Percentiles rank a stretch among this genome's conserved stretches.
Conservation (phyloP, 1,140 invertebrate species). For the Ladona fulva region DNA sequence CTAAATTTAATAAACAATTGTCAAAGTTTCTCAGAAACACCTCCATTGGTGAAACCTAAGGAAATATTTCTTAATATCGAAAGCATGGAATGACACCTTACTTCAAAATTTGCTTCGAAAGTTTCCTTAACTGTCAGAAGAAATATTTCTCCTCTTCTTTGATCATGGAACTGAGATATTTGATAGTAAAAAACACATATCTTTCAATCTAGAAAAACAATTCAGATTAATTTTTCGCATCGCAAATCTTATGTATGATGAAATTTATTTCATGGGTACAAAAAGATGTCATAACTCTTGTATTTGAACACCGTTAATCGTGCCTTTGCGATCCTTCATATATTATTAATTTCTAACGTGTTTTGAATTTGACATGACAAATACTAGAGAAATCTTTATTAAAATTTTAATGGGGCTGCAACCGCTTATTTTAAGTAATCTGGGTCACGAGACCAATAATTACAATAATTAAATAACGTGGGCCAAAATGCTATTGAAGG, state of each 20-base stretch:
- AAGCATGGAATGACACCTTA: no score
- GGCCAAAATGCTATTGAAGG: not conserved
- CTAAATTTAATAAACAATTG: no score
- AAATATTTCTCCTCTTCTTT: no score
- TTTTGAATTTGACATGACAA: not conserved
- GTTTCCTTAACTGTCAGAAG: no score
- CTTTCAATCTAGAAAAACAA: not conserved
- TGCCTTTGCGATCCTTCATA: not conserved
- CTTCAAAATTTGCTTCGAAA: no score
- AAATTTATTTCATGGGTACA: not conserved
- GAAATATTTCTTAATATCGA: no score
- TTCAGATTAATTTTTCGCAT: no score
- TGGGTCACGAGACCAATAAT: not conserved
- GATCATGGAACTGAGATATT: no score
- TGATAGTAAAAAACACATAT: not conserved
- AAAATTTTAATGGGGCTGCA: not conserved
- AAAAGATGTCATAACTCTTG: not conserved
- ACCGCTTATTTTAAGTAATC: not conserved
- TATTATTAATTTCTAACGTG: not conserved
- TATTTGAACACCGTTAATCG: not conserved
- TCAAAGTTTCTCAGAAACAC: no score
- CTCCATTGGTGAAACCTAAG: no score
- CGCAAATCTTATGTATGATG: no score
- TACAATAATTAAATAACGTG: not conserved
- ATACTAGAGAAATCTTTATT: no score